Base-by-base conservation (phyloP, 2,797 vertebrate genomes). In the Myiotriccus ornatus region DNA sequence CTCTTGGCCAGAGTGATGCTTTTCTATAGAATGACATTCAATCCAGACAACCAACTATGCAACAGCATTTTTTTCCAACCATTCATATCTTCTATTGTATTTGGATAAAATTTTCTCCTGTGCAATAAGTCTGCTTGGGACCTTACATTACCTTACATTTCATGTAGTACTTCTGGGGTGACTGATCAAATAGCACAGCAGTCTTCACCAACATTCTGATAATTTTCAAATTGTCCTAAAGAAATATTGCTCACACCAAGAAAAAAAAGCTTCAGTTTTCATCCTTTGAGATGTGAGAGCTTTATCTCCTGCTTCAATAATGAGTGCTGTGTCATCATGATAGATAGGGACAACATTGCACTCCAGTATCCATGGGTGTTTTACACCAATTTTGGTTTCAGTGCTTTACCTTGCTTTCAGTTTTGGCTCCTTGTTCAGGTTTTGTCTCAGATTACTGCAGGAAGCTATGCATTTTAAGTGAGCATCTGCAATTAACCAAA, bases 21-120 rank as follows among this genome's bases (percentile, higher is more conserved):
- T 95, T 90, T 96, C 86, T 69, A 35, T 67, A 92, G 93, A 95
- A 76, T 52, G 92, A 63, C 75, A 83, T 90, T 25, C 82, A 82
- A 21, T 70, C 28, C 77, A 76, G 70, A 83, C 50, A 86, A 64
- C 44, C 78, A 95, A 83, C 28, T 86, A 60, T 84, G 25, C 7
- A 46, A 12, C 24, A 78, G 39, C 7, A 6, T 3, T 43, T 79
- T 39, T 71, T 39, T 34, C 17, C 32, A 85, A 62, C 23, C 9
- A 2, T 37, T 80, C 53, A 71, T 19, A 80, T 11, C 32, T 68
- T 81, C 64, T 83, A 27, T 82, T 89, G n/a, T 41, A 60, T 87
- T 71, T 43, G 21, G 28, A 78, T 60, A 78, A 78, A 64, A 32
- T 73, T 76, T 81, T 63, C 4, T 73, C 10, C 47, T 55, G 62